These are phyloP conservation scores for Hirtodrosophila duncani DNA, from an alignment of 2,888 invertebrate genomes.

Conservation along the genomic window DNA sequence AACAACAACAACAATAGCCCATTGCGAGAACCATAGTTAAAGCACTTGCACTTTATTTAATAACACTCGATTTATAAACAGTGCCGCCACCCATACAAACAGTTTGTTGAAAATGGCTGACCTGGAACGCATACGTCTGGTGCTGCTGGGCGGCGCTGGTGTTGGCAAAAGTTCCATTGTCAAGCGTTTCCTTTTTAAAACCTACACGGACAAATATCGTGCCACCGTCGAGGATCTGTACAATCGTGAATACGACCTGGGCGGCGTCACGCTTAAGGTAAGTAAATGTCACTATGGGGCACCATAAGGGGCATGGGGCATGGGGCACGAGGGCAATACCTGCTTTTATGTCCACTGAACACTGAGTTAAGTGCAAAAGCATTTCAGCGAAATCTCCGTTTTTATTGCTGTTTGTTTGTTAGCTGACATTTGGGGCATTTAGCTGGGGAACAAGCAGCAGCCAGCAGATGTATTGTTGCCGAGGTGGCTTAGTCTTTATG, in stretches of 20 bases:
- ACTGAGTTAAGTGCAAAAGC: constrained; percentile 3
- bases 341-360: neutral
- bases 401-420: constrained; percentile 7
- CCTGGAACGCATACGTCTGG: constrained; percentile 88
- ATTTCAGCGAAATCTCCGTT: neutral
- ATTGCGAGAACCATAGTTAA: constrained; percentile 8
- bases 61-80: constrained; percentile 39
- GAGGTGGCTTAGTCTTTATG: neutral
- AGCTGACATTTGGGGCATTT: constrained; percentile 29
- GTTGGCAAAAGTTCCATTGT: constrained; percentile 93
- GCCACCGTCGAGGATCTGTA: constrained; percentile 94
- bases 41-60: constrained; percentile 11
- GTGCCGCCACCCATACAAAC: constrained; percentile 16
- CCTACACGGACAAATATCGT: constrained; percentile 88
- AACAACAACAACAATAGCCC: constrained; percentile 35
- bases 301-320: no score
- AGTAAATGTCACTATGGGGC: no score
- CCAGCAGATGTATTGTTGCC: constrained; percentile 9
- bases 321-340: no score
- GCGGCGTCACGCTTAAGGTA: constrained; percentile 86
- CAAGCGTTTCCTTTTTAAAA: constrained; percentile 87
- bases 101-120: constrained; percentile 85
- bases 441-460: constrained; percentile 9
- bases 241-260: constrained; percentile 89
- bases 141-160: constrained; percentile 88